Evolutionary conservation across 2,113 vertebrate genomes (phyloP).

Genomic region (Raphicerus campestris): DNA sequence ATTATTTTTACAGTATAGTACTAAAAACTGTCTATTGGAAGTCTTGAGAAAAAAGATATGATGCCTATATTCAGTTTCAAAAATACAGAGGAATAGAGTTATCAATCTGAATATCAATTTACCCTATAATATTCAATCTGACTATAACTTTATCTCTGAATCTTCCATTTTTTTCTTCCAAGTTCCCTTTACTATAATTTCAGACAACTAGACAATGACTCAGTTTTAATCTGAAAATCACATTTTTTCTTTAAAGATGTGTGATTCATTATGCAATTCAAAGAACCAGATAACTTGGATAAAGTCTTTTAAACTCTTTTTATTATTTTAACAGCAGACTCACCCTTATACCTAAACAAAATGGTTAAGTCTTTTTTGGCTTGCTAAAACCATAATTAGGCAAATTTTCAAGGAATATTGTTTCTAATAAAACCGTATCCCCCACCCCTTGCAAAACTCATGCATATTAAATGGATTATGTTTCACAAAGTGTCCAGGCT

Average conservation of each 20-base stretch:
- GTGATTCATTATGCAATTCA: background rate
- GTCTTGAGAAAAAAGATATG: background rate
- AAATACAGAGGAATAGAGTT: background rate
- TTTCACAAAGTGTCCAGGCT: conserved; percentile 13
- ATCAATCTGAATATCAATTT: background rate
- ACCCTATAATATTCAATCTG: background rate
- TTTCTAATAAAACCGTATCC: conserved; percentile 6
- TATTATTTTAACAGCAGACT: background rate
- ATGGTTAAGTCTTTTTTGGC: background rate
- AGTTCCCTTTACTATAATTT: background rate
- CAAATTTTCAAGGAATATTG: background rate
- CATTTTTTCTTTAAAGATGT: background rate
- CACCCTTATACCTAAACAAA: background rate
- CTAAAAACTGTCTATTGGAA: background rate
- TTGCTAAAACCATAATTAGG: conserved; percentile 42
- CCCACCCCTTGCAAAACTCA: conserved; percentile 3
- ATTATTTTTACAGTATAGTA: background rate
- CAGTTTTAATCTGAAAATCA: background rate
- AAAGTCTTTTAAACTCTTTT: background rate
- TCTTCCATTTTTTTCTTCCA: background rate
- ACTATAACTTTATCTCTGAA: background rate
- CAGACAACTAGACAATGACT: background rate
- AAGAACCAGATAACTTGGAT: background rate
- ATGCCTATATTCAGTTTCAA: background rate
- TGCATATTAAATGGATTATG: conserved; percentile 29